Evolutionary conservation across 2,888 invertebrate genomes (phyloP), one percentile per base, ranked within the genome.

Genomic region (Crossocerus cetratus): DNA sequence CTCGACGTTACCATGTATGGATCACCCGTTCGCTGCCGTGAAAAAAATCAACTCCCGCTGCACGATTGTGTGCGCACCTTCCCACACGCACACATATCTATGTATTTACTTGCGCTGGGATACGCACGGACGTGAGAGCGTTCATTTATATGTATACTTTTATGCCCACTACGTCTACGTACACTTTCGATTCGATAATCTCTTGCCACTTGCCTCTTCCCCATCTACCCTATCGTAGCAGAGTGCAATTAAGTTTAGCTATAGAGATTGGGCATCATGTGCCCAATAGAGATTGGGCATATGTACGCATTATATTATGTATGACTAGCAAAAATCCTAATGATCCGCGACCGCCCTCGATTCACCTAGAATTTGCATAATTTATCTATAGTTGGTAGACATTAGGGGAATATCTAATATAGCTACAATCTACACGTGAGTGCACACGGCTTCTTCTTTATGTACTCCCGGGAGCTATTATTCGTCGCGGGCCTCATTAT

Each of bases 1-100:
- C 76, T 80, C 82, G 70, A 76, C 78, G 84, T 85, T 84, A 83
- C 87, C 87, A 86, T 86, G 84, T 87, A 85, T 84, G 87, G 86
- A 86, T 86, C 84, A 84, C 76, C 76, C 75, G 76, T 59, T 79
- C 79, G 72, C 77, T 71, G 81, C 76, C 69, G 75, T 57, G 58
- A 66, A 67, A 60, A 55, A 61, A 76, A 74, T 65, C 61, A 76
- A 73, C 43, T 53, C 45, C 61, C 32, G 4, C 1, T 8, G 45
- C 44, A 49, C 60, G 69, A 68, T 76, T 55, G 65, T 49, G 43
- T 66, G 72, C 49, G 66, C 75, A 68, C 69, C 71, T 65, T 79
- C 80, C 65, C 43, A 62, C 63, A 64, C 65, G n/a, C n/a, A n/a
- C n/a, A n/a, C n/a, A n/a, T n/a, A n/a, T n/a, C n/a, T n/a, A n/a